Evolutionary conservation across 2,113 vertebrate species (phyloP).

Genomic region (Neogobius melanostomus): DNA sequence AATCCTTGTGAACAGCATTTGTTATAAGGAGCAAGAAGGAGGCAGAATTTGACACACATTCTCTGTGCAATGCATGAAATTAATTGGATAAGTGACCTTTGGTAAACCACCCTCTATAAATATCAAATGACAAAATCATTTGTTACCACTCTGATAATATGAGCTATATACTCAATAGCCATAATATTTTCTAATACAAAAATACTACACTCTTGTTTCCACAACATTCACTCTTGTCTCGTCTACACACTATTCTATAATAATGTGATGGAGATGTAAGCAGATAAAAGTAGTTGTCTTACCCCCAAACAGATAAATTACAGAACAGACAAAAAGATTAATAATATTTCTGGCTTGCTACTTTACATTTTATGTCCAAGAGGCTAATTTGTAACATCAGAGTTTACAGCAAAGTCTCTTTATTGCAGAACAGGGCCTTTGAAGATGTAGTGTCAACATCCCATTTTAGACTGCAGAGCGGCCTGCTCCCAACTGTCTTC

Average conservation of each 20-base stretch:
- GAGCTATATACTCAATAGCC: background rate
- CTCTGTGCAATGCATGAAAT: background rate
- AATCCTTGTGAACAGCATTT: background rate
- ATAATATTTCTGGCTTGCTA: no score
- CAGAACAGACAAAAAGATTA: no score
- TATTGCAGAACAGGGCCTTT: background rate
- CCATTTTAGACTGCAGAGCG: background rate
- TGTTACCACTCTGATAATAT: constrained; percentile 2
- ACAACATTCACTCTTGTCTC: no score
- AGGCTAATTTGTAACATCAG: no score
- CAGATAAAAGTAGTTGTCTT: no score
- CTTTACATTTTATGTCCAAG: no score
- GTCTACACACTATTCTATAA: no score
- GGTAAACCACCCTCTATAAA: constrained; percentile 4
- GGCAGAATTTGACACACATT: background rate
- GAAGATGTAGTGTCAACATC: background rate
- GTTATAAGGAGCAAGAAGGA: background rate
- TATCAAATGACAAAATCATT: constrained; percentile 10
- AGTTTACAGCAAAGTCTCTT: no score
- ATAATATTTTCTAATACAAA: background rate
- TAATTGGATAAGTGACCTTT: constrained; percentile 16
- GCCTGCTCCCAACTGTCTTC: background rate
- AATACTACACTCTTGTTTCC: background rate
- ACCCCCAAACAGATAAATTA: no score
- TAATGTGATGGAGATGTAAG: no score